Evolutionary conservation across 2,888 invertebrate genomes (phyloP), one percentile per base, ranked within the genome.

Genomic region (Caenorhabditis macrosperma): DNA sequence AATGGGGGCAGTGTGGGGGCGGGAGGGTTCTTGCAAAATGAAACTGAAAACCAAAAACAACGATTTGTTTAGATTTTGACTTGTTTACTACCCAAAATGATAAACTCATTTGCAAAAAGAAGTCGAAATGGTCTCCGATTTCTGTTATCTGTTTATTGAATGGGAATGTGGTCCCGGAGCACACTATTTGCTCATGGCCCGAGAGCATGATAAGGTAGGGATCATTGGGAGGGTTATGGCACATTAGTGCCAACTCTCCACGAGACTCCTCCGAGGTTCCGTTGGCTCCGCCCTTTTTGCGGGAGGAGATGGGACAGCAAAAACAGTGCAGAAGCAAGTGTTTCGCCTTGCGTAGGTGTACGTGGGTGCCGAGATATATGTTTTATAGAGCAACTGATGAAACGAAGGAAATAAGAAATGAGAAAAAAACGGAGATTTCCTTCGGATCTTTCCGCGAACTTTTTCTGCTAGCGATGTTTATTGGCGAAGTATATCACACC

Each of bases 131-230:
- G 72, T 74, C 30, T 74, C 64, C 33, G 22, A 38, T 72, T 72
- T 46, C 72, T 35, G 44, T n/a, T 30, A 38, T 24, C 12, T 61
- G 71, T 71, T 71, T 71, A 71, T 72, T 61, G 55, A 61, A 15
- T 15, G 1, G 22, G 2, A 20, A 7, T 22, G 20, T 59, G 68
- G 59, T 41, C 57, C 55, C 46, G 35, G 12, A 57, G 35, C 66
- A 20, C 46, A 35, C 20, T 67, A 44, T 67, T 41, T 35, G 48
- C 59, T 68, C 48, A 28, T n/a, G n/a, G n/a, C n/a, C 48, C 46
- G 48, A 22, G 46, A 24, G 24, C n/a, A 46, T 71, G 63, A 63
- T 61, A 63, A 71, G 71, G 46, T 38, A 55, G 55, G 33, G 46
- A 24, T 22, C 38, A 59, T 41, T 46, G 68, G 38, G 44, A 38